Evolutionary conservation across 2,797 vertebrate species (phyloP), one percentile per base, ranked within the genome.

Genomic region (Pteronotus mesoamericanus): DNA sequence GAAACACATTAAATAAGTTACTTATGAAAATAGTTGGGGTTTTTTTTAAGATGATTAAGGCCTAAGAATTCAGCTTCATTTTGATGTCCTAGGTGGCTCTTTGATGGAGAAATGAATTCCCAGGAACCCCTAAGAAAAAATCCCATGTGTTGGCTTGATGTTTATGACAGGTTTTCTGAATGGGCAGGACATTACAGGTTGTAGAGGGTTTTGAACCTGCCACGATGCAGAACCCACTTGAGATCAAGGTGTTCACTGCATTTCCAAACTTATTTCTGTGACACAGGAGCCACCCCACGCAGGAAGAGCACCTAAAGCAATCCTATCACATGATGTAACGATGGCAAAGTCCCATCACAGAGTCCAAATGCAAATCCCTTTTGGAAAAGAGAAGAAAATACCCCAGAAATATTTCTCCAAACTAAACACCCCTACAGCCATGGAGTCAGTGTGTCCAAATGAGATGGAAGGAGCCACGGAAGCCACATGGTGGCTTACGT

Each of bases 71-170:
- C 39, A 80, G 89, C 18, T 87, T 74, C 14, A 29, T 80, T 91
- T 77, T 66, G 51, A 78, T 32, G 55, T 71, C 53, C 46, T 46
- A 34, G 53, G 10, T 59, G 66, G 26, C 48, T 78, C 93, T 83
- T n/a, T 37, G 91, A 74, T 82, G 72, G 87, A 74, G 77, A 92
- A 90, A 87, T 32, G n/a, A 86, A 91, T 78, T 94, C 78, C 86
- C 92, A 72, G 53, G 79, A 51, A 37, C 16, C 39, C 1, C 16
- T 1, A 39, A 26, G 42, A 66, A 83, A 80, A 42, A 83, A 66
- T 24, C 44, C 8, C 61, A 15, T 11, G 14, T 19, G n/a, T 48
- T 10, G 4, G 2, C n/a, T 42, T 83, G 86, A 69, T 61, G 71
- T 21, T 57, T 69, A 75, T 22, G 53, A 18, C 71, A 51, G 53